These are phyloP conservation scores for Euzetes globulus DNA, from an alignment of 2,888 invertebrate genomes.

Conservation along the genomic window DNA sequence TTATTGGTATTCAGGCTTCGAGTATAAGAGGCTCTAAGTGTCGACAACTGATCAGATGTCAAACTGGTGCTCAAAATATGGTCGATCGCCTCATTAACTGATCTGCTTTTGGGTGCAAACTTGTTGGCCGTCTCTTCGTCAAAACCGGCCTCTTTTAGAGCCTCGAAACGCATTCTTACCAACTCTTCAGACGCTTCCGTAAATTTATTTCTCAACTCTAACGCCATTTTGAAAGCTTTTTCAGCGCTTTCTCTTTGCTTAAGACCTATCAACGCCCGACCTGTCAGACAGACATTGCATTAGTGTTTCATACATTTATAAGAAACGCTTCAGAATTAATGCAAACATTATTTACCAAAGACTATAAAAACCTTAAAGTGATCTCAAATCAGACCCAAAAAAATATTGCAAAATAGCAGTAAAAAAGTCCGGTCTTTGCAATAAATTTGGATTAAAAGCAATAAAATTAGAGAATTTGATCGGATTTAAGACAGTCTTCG, in stretches of 20 bases:
- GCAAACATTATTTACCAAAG: background rate
- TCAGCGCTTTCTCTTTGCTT: constrained; percentile 1
- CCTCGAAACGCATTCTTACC: constrained; percentile 21
- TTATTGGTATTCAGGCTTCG: background rate
- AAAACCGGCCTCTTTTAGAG: constrained; percentile 32
- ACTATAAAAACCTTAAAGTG: background rate
- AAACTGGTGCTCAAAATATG: constrained; percentile 28
- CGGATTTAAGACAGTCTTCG: background rate
- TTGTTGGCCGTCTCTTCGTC: constrained; percentile 31
- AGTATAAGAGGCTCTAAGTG: constrained; percentile 5
- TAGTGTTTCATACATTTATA: background rate
- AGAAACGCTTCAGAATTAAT: background rate
- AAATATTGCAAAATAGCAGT: background rate
- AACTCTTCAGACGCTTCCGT: background rate
- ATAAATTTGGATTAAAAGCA: background rate
- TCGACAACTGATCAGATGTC: constrained; percentile 17
- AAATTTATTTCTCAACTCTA: background rate
- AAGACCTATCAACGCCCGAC: constrained; percentile 2
- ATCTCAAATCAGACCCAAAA: background rate
- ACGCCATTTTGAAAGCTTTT: constrained; percentile 10
- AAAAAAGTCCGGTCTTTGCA: background rate
- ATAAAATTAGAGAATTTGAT: background rate
- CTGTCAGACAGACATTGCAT: background rate
- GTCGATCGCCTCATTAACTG: constrained; percentile 32
- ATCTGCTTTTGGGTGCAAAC: constrained; percentile 26